phyloP scores from a whole-genome alignment of 1,140 invertebrate species.

The Zaprionus ghesquierei region DNA sequence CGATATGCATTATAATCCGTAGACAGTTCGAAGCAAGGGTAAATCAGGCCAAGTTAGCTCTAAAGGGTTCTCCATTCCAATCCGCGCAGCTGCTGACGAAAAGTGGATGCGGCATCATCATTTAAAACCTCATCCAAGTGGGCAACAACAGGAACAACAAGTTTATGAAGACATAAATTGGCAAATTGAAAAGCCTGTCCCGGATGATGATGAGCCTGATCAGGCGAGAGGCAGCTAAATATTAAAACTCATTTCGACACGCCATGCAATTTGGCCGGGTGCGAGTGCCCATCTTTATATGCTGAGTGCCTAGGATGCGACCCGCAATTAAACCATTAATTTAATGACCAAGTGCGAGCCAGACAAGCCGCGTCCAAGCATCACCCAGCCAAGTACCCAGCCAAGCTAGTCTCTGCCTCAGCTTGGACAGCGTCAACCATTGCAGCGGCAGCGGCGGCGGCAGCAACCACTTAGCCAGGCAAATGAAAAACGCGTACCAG shows the following conservation, averaged over 20 bases:
- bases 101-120: slow-evolving; percentile 8
- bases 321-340: slow-evolving; percentile 78
- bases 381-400: slow-evolving; percentile 6
- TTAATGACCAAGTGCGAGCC: slow-evolving; percentile 64
- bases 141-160: slow-evolving; percentile 19
- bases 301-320: slow-evolving; percentile 16
- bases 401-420: neutral
- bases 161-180: slow-evolving; percentile 80
- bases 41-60: neutral
- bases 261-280: slow-evolving; percentile 26
- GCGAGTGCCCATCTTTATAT: slow-evolving; percentile 5
- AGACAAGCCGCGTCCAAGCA: slow-evolving; percentile 39
- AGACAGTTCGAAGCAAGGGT: slow-evolving; percentile 9
- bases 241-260: slow-evolving; percentile 58
- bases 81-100: slow-evolving; percentile 37
- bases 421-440: slow-evolving; percentile 1
- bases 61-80: slow-evolving; percentile 6
- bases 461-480: slow-evolving; percentile 26
- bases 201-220: slow-evolving; percentile 55
- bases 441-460: slow-evolving; percentile 8
- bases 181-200: slow-evolving; percentile 70
- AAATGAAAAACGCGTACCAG: slow-evolving; percentile 74
- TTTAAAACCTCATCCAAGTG: slow-evolving; percentile 9
- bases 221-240: slow-evolving; percentile 44
- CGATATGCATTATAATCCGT: slow-evolving; percentile 2